Percentiles rank a stretch among this genome's conserved stretches.
phyloP scores from a whole-genome alignment of 1,140 invertebrate species.

The Zaprionus ghesquierei region DNA sequence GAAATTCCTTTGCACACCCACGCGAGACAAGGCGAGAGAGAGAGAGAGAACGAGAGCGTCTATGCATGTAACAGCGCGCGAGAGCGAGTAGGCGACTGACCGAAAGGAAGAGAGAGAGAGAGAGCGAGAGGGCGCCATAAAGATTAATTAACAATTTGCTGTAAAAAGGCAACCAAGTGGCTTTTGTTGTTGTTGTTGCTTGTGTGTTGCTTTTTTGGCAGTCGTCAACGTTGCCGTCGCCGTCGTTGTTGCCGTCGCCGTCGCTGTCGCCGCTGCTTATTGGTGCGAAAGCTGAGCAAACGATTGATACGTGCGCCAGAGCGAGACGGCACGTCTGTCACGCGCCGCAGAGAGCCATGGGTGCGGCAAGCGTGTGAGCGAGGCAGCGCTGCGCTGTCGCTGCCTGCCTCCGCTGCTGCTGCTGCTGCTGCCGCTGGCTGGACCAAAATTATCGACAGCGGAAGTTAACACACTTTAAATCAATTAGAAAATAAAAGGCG shows the following conservation, averaged over 20 bases:
- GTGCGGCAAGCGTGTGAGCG: not conserved
- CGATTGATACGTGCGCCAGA: slow-evolving; percentile 53
- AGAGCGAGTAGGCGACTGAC: not conserved
- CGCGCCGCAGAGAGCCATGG: too few species aligned
- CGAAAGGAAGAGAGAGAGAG: slow-evolving; percentile 2
- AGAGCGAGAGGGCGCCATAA: slow-evolving; percentile 35
- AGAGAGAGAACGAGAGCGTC: not conserved
- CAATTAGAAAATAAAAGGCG: slow-evolving; percentile 82
- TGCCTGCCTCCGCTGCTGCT: not conserved
- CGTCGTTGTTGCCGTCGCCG: slow-evolving; percentile 14
- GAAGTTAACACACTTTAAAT: slow-evolving; percentile 82
- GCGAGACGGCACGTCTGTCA: slow-evolving; percentile 43
- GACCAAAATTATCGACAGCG: slow-evolving; percentile 80
- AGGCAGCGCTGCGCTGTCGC: not conserved
- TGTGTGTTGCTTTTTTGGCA: slow-evolving; percentile 56
- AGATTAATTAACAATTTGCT: slow-evolving; percentile 80
- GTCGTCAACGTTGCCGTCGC: slow-evolving; percentile 35
- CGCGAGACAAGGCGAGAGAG: slow-evolving; percentile 1
- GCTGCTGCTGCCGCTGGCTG: slow-evolving; percentile 28
- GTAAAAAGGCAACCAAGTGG: slow-evolving; percentile 47
- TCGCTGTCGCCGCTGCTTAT: slow-evolving; percentile 61
- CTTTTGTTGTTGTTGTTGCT: not conserved
- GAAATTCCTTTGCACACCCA: slow-evolving; percentile 38
- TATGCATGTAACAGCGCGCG: not conserved
- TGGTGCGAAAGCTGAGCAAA: slow-evolving; percentile 68